Conservation (phyloP, 2,888 invertebrate genomes). For the Balanococcus diminutus region DNA sequence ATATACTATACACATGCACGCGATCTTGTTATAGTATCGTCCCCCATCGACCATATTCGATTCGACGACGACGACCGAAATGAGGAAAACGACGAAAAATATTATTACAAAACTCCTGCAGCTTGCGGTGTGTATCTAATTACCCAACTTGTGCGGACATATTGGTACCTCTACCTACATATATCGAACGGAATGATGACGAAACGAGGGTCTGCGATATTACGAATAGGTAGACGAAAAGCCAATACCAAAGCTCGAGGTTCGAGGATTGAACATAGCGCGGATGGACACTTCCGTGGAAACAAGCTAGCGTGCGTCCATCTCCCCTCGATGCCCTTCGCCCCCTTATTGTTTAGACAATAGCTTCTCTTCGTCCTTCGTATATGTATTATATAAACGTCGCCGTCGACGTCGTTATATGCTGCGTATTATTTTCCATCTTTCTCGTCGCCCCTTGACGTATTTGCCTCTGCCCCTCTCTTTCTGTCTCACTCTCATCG, state of each 20-base stretch:
- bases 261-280: too few species aligned
- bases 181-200: neutral
- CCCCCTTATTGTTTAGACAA: neutral
- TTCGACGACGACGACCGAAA: neutral
- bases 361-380: neutral
- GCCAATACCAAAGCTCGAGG: conserved; percentile 17
- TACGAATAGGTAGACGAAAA: neutral
- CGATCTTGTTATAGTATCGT: conserved; percentile 6
- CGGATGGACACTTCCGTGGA: conserved; percentile 49
- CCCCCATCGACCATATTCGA: neutral
- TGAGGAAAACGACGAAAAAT: neutral
- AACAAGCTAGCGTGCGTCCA: conserved; percentile 35
- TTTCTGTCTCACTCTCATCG: neutral
- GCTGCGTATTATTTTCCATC: neutral
- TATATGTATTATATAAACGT: too few species aligned
- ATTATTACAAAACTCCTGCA: neutral
- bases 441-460: too few species aligned
- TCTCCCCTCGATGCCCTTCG: neutral
- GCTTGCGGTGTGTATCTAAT: neutral
- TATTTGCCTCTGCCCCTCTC: too few species aligned
- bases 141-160: neutral
- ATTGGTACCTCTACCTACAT: neutral
- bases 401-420: neutral
- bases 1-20: too few species aligned
- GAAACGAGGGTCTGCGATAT: neutral